Percentiles rank a stretch among this genome's conserved stretches.
Evolutionary conservation across 2,888 invertebrate species (phyloP).

Genomic region (Metallyticus violacea): DNA sequence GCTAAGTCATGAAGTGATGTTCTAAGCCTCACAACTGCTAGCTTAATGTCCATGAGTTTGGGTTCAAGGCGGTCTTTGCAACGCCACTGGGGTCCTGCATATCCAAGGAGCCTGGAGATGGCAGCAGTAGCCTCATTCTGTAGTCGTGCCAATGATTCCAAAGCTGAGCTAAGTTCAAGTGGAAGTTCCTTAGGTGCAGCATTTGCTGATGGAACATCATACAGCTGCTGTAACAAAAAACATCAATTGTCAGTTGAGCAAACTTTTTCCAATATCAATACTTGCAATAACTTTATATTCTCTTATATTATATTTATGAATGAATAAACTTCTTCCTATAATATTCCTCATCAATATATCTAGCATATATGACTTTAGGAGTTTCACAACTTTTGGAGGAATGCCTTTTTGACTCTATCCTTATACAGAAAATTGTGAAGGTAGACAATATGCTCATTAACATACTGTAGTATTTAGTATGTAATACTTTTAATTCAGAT

Average conservation of each 20-base stretch:
- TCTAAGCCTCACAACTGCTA: constrained; percentile 72
- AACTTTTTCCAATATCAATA: neutral
- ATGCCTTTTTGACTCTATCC: no score
- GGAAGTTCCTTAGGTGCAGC: constrained; percentile 61
- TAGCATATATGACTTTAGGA: no score
- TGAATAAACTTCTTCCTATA: no score
- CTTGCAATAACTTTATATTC: no score
- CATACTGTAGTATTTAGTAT: no score
- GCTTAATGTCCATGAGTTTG: constrained; percentile 74
- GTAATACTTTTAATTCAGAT: no score
- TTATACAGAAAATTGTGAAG: no score
- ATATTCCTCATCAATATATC: no score
- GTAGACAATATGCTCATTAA: no score
- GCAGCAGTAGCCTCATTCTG: constrained; percentile 80
- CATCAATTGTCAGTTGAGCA: neutral
- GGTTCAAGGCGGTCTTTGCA: constrained; percentile 73
- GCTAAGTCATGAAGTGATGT: constrained; percentile 83
- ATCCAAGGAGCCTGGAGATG: constrained; percentile 72
- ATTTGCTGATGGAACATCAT: constrained; percentile 53
- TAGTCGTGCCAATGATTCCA: constrained; percentile 70
- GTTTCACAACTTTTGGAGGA: no score
- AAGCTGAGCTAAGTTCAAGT: constrained; percentile 69
- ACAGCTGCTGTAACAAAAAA: constrained; percentile 46
- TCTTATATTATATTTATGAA: no score
- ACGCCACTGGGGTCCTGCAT: constrained; percentile 76